Evolutionary conservation across 2,888 invertebrate species (phyloP).

Genomic region (Synergus gifuensis): DNA sequence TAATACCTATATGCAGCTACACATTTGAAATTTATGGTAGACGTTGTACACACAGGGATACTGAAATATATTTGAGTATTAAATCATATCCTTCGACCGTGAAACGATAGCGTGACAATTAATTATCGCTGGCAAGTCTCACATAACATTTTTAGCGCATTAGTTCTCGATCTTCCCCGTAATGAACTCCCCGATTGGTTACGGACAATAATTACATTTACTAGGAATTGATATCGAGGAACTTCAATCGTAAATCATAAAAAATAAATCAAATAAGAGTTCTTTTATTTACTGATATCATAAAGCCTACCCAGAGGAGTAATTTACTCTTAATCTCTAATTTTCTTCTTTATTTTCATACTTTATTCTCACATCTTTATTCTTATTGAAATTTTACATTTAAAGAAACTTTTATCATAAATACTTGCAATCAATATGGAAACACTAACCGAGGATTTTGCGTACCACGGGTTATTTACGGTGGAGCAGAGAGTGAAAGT

Average conservation of each 20-base stretch:
- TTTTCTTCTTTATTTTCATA: neutral
- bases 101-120: constrained; percentile 27
- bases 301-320: neutral
- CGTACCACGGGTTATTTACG: neutral
- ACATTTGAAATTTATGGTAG: neutral
- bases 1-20: neutral
- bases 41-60: neutral
- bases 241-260: neutral
- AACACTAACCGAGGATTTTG: neutral
- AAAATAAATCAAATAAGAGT: neutral
- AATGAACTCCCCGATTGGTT: constrained; percentile 5
- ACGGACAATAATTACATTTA: neutral
- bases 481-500: constrained; percentile 21
- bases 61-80: constrained; percentile 28
- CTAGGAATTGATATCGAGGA: neutral
- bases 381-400: neutral
- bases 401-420: neutral
- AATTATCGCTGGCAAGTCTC: constrained; percentile 1
- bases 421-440: neutral
- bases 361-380: neutral
- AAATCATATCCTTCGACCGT: constrained; percentile 25
- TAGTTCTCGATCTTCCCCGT: constrained; percentile 15
- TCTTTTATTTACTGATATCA: neutral
- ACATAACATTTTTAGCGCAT: constrained; percentile 20
- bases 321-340: neutral